Evolutionary conservation across 2,797 vertebrate genomes (phyloP).

Genomic region (Diceros bicornis): DNA sequence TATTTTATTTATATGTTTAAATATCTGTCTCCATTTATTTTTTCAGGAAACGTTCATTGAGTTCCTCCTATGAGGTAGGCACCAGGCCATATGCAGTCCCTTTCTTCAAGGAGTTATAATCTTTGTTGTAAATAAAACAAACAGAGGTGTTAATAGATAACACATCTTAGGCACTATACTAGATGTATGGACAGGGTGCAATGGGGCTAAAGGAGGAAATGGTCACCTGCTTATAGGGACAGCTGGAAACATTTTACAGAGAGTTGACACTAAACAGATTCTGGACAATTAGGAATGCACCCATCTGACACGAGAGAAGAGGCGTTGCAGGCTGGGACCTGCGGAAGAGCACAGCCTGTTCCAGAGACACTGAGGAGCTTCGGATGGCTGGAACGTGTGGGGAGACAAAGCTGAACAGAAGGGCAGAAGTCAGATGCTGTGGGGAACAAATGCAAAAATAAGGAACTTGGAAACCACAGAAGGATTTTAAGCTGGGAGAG

Average conservation of each 20-base stretch:
- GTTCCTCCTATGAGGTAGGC: not conserved
- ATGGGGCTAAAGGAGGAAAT: not conserved
- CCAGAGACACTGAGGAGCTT: not conserved
- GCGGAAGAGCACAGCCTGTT: not conserved
- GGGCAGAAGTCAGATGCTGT: not conserved
- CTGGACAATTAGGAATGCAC: not conserved
- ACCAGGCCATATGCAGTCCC: not conserved
- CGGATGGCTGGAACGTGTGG: not conserved
- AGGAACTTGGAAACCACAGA: constrained; percentile 54
- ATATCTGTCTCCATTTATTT: not conserved
- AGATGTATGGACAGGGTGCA: not conserved
- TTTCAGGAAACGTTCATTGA: not conserved
- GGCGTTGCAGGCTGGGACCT: too few species aligned
- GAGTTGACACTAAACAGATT: not conserved
- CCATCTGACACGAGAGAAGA: not conserved
- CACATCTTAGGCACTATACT: not conserved
- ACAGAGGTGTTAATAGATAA: not conserved
- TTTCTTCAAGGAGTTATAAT: not conserved
- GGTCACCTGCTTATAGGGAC: not conserved
- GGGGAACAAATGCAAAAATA: constrained; percentile 50
- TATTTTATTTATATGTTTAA: not conserved
- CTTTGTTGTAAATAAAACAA: constrained; percentile 58
- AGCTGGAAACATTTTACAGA: constrained; percentile 14
- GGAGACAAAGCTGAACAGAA: not conserved
- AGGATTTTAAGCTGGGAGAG: constrained; percentile 13